Evolutionary conservation across 2,113 vertebrate genomes (phyloP).

Genomic region (Dendropsophus ebraccatus): DNA sequence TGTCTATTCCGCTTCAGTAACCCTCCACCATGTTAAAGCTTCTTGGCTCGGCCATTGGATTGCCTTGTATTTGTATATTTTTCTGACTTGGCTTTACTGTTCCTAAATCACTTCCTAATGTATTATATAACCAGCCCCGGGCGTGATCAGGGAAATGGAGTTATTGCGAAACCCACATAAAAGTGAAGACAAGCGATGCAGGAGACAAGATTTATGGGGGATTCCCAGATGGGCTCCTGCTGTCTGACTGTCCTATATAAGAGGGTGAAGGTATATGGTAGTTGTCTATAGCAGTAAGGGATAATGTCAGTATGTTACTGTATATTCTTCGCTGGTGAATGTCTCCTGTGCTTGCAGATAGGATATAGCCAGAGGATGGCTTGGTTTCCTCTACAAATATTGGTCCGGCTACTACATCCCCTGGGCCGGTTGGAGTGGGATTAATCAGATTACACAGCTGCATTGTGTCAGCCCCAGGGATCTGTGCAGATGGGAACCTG

Average conservation of each 20-base stretch:
- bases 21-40: background rate
- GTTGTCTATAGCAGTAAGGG: too few relatives aligned
- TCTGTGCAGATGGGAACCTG: slow-evolving; percentile 12
- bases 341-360: background rate
- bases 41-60: background rate
- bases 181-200: background rate
- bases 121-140: background rate
- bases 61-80: background rate
- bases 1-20: background rate
- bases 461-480: background rate
- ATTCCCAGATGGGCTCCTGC: too few relatives aligned
- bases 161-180: background rate
- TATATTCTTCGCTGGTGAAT: too few relatives aligned
- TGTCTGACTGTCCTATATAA: background rate
- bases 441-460: slow-evolving; percentile 2
- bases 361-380: background rate
- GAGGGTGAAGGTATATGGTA: background rate
- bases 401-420: background rate
- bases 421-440: background rate
- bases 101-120: background rate
- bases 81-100: background rate
- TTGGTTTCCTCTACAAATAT: background rate
- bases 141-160: background rate
- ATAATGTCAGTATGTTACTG: too few relatives aligned
- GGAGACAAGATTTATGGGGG: too few relatives aligned